Base-by-base conservation (phyloP, 2,888 invertebrate species). In the Philonicus albiceps region DNA sequence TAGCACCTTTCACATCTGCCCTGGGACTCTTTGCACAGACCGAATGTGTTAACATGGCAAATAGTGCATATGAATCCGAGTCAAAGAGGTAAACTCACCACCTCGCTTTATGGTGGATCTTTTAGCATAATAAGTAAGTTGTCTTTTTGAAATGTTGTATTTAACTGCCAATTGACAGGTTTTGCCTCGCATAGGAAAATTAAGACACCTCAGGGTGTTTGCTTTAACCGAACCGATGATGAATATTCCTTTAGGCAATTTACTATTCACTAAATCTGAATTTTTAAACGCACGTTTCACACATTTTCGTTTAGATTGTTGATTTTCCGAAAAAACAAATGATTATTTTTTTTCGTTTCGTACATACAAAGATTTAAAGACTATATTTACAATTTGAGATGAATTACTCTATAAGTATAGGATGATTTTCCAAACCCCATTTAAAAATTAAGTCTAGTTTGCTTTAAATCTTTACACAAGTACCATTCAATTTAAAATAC, bases 131-230 rank as follows among this genome's bases (percentile, higher is more conserved):
- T 49, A 80, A 80, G 53, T 80, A 49, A 80, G 80, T 80, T 53
- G 80, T 80, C 80, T 80, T 53, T 80, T 53, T 8, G 80, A 80
- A 80, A 80, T 53, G 55, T 31, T 80, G 80, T n/a, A n/a, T 80
- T 80, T 80, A 80, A 49, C 53, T 80, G 27, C 80, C 80, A 43
- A 80, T 80, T 80, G 53, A 80, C 80, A 49, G 53, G 80, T 80
- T 53, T 49, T 30, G 53, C 53, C 53, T 30, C 53, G 53, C 30
- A 49, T 80, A 80, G 80, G 80, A 31, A 80, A 80, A 80, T 80
- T 80, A 53, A 30, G 49, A 49, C 53, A 37, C 53, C 53, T 80
- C 34, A 3, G 13, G 7, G 30, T 80, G 7, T 80, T 80, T 80
- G 8, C 34, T 49, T 43, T 78, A 49, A 30, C 80, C 53, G 7